phyloP scores from a whole-genome alignment of 2,113 vertebrate genomes.

The Myrmecophaga tridactyla region DNA sequence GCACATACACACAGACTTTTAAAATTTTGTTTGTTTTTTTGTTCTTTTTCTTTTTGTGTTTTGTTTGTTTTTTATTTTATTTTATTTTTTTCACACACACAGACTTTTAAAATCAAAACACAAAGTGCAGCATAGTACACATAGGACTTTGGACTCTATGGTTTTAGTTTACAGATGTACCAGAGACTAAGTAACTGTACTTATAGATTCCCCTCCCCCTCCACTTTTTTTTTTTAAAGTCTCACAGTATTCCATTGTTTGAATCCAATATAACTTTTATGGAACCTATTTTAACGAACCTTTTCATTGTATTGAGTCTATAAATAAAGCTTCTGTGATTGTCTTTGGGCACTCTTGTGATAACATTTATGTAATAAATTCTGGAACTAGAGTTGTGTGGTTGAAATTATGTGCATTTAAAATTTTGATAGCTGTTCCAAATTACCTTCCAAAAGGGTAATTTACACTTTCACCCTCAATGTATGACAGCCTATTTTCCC shows the following conservation, averaged over 20 bases:
- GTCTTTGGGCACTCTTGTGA: not conserved
- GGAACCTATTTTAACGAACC: not conserved
- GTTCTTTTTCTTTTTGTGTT: no score
- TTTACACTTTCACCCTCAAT: not conserved
- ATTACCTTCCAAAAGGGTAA: not conserved
- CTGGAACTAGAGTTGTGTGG: not conserved
- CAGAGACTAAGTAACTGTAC: not conserved
- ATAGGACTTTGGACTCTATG: not conserved
- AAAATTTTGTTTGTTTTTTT: no score
- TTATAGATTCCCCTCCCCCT: not conserved
- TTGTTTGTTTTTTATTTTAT: no score
- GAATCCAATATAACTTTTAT: not conserved
- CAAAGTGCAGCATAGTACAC: not conserved
- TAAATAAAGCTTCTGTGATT: not conserved
- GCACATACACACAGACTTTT: not conserved
- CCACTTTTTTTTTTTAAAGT: conserved; percentile 35
- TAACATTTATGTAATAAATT: conserved; percentile 23
- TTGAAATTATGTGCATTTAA: conserved; percentile 1
- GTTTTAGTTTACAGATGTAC: not conserved
- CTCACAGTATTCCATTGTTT: not conserved
- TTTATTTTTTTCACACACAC: no score
- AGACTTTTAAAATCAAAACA: not conserved
- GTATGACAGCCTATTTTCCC: not conserved
- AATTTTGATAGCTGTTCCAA: conserved; percentile 26
- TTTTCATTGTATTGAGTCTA: conserved; percentile 9